phyloP scores from a whole-genome alignment of 2,113 vertebrate genomes.

The Pitta sordida region DNA sequence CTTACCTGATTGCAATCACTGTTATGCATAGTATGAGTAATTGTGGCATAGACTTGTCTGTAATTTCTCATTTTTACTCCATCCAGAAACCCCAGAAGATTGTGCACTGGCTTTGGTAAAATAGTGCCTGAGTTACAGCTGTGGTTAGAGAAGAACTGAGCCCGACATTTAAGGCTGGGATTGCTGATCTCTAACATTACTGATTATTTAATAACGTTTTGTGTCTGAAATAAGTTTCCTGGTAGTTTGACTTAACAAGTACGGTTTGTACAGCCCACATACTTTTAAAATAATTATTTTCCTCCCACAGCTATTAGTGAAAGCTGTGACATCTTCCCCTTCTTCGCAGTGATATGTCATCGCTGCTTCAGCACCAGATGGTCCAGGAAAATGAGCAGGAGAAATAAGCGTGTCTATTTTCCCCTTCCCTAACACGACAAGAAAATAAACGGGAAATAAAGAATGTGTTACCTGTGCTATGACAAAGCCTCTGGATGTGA shows the following conservation, averaged over 20 bases:
- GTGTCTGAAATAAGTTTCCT: conserved; percentile 59
- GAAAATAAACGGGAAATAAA: conserved; percentile 40
- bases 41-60: neutral
- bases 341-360: conserved; percentile 55
- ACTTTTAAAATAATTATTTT: conserved; percentile 70
- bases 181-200: conserved; percentile 21
- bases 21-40: neutral
- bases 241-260: conserved; percentile 66
- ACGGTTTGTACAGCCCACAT: conserved; percentile 56
- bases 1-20: conserved; percentile 12
- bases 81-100: neutral
- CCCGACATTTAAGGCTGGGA: neutral
- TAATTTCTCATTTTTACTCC: neutral
- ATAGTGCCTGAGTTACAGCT: neutral
- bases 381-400: conserved; percentile 67
- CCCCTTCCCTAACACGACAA: neutral
- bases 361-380: conserved; percentile 63
- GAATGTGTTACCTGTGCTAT: conserved; percentile 46
- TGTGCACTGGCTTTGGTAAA: neutral
- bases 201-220: conserved; percentile 44
- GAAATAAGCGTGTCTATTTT: conserved; percentile 50
- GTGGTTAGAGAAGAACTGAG: neutral
- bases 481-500: conserved; percentile 15
- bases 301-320: conserved; percentile 66
- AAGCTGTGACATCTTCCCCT: conserved; percentile 67